phyloP scores from a whole-genome alignment of 64 coral and sea anemone species.

The Platygyra sinensis region DNA sequence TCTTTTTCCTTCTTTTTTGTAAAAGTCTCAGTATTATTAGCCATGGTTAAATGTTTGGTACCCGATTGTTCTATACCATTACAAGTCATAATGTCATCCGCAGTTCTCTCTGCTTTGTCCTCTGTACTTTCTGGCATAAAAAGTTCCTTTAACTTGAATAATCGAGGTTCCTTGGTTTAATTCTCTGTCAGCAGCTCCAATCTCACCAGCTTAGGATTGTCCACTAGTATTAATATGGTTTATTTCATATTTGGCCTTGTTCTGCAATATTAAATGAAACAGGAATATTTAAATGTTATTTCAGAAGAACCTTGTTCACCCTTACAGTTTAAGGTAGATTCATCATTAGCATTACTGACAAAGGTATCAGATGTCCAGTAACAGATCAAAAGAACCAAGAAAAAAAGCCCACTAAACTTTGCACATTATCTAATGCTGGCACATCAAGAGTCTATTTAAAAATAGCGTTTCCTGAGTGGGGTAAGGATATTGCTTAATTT shows the following conservation, averaged over 20 bases:
- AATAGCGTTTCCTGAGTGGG: background rate
- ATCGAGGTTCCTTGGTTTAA: background rate
- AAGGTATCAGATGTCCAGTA: too few relatives aligned
- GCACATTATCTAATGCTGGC: background rate
- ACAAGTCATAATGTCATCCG: background rate
- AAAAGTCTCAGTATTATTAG: background rate
- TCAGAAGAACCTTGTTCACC: background rate
- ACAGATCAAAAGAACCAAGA: too few relatives aligned
- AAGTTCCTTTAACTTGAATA: background rate
- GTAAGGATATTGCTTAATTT: background rate
- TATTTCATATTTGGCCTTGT: background rate
- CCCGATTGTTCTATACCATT: background rate
- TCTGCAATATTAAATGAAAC: constrained; percentile 17
- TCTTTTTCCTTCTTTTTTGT: constrained; percentile 18
- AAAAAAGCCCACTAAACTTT: too few relatives aligned
- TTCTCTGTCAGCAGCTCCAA: background rate
- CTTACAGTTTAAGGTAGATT: background rate
- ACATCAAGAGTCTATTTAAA: background rate
- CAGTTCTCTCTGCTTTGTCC: background rate
- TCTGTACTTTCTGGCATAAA: background rate
- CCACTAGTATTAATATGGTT: background rate
- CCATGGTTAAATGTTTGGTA: background rate
- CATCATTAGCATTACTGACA: background rate
- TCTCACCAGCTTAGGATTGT: background rate
- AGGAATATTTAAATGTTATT: background rate